Evolutionary conservation across 1,140 invertebrate genomes (phyloP), one percentile per base, ranked within the genome.

Genomic region (Chelonus insularis): DNA sequence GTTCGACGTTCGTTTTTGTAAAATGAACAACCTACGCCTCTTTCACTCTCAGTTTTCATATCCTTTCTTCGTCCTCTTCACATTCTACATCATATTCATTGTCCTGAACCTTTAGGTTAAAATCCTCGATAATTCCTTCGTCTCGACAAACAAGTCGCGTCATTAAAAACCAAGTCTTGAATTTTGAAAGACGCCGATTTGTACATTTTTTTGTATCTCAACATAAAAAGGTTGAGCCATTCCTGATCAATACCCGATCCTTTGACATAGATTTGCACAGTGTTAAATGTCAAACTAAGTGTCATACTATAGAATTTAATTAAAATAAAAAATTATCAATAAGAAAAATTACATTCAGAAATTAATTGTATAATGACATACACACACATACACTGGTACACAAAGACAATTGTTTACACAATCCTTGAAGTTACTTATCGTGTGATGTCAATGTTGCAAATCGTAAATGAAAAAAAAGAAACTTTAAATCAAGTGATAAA

Each of bases 271-370:
- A 55, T 41, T 61, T 39, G 51, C 51, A 61, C 59, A 36, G 59
- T 60, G 58, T 61, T 61, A 36, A 61, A 61, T 61, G 51, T 61
- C 59, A 55, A 47, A 55, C 25, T 61, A 61, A 47, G 25, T 60
- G 58, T 61, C 59, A 55, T 25, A 29, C 41, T 55, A 48, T 47
- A 61, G 41, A 29, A 61, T 14, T 6, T 52, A 59, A 23, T 14
- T 9, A 25, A 59, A 50, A 59, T 14, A 14, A 18, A 34, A 18
- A 34, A 14, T 34, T 21, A 32, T 51, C 14, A 14, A 32, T 32
- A 16, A 43, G 12, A 55, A 21, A 12, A 21, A 34, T 16, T 14
- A 8, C 12, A 11, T 52, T 18, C 36, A 43, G 20, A 29, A 6
- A 25, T 39, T 1, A 45, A 16, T 18, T 8, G 1, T 1, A 16